Percentiles rank a stretch among this genome's conserved stretches.
phyloP scores from a whole-genome alignment of 1,140 invertebrate genomes.

The Drosophila elegans region DNA sequence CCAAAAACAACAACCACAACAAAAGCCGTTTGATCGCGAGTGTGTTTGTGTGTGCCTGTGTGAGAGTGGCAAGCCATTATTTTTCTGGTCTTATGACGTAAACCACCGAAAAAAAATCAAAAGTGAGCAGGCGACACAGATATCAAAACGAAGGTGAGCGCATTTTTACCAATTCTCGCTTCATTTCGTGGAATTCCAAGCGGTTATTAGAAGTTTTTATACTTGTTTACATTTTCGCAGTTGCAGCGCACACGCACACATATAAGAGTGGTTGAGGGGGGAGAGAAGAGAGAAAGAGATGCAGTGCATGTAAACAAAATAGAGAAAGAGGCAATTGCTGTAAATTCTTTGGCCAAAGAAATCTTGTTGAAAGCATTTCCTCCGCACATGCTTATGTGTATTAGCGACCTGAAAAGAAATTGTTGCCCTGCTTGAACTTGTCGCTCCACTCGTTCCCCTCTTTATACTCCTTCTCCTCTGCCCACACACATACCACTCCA shows the following conservation, averaged over 20 bases:
- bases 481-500: conserved; percentile 41
- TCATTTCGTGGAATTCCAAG: conserved; percentile 46
- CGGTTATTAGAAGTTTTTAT: conserved; percentile 25
- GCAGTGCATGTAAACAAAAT: conserved; percentile 59
- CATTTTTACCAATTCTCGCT: conserved; percentile 64
- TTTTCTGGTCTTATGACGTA: conserved; percentile 81
- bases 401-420: conserved; percentile 40
- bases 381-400: conserved; percentile 45
- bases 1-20: conserved; percentile 43
- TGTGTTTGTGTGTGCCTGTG: conserved; percentile 22
- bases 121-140: conserved; percentile 76
- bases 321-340: conserved; percentile 50
- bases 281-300: conserved; percentile 1
- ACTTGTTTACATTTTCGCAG: conserved; percentile 68
- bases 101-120: conserved; percentile 79
- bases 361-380: conserved; percentile 81
- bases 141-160: conserved; percentile 72
- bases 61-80: conserved; percentile 75
- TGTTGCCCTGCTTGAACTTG: conserved; percentile 59
- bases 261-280: conserved; percentile 1
- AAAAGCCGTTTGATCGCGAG: conserved; percentile 64
- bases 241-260: conserved; percentile 29
- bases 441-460: conserved; percentile 31
- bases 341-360: conserved; percentile 76
- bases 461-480: conserved; percentile 1